Percentiles rank a stretch among this genome's conserved stretches.
Evolutionary conservation across 2,888 invertebrate genomes (phyloP).

Genomic region (Archips xylosteana): DNA sequence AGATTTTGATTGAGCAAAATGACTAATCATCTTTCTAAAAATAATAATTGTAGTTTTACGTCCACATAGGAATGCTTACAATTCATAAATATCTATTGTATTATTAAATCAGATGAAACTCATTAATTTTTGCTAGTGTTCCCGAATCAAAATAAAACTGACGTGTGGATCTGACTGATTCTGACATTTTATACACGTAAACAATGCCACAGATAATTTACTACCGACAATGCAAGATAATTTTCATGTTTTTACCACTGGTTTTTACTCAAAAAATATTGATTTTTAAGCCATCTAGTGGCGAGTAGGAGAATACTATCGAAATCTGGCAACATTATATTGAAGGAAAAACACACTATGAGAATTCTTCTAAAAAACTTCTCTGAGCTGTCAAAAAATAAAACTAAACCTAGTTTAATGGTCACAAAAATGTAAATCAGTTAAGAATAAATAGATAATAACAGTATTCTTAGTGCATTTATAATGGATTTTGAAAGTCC

Average conservation of each 20-base stretch:
- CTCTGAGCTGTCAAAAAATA: constrained; percentile 15
- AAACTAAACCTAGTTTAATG: not conserved
- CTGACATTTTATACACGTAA: constrained; percentile 35
- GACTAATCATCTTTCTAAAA: not conserved
- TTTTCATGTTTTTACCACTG: not conserved
- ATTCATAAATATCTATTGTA: not conserved
- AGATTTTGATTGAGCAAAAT: not conserved
- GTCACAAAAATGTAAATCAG: constrained; percentile 5
- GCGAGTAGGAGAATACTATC: constrained; percentile 6
- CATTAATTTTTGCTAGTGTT: constrained; percentile 9
- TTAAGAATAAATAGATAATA: not conserved
- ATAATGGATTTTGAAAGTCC: constrained; percentile 95
- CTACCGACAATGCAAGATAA: not conserved
- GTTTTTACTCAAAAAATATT: not conserved
- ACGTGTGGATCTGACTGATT: not conserved
- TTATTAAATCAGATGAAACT: constrained; percentile 3
- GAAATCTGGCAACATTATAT: not conserved
- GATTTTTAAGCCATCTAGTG: constrained; percentile 15
- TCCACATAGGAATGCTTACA: not conserved
- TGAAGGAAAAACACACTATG: no score
- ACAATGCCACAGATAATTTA: constrained; percentile 25
- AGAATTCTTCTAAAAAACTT: constrained; percentile 7
- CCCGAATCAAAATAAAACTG: constrained; percentile 34
- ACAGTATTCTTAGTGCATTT: constrained; percentile 31
- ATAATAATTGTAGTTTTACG: not conserved